phyloP scores from a whole-genome alignment of 2,888 invertebrate species.

The Nephrocerus scutellatus region DNA sequence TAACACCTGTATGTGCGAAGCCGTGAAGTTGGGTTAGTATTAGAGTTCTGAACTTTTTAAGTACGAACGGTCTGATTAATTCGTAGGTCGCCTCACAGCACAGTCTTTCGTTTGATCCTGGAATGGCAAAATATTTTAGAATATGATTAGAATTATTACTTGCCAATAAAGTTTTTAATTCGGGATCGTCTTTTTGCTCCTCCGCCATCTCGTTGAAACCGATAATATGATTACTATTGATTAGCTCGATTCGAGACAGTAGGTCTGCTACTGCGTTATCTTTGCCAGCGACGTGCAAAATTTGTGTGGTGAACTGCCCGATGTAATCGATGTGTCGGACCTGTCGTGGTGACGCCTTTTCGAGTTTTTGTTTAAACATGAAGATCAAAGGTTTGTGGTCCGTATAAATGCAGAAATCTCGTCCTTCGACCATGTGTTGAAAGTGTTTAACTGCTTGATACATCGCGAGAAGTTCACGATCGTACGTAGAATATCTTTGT shows the following conservation, averaged over 20 bases:
- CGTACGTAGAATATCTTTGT: constrained; percentile 7
- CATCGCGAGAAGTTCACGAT: constrained; percentile 6
- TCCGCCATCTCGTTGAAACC: not conserved
- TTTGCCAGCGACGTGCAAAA: constrained; percentile 4
- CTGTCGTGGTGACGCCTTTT: constrained; percentile 10
- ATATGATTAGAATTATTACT: not conserved
- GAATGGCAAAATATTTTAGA: constrained; percentile 3
- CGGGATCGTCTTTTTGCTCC: not conserved
- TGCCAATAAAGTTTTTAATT: not conserved
- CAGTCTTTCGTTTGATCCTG: constrained; percentile 7
- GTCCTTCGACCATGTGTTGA: constrained; percentile 5
- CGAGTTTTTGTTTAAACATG: not conserved
- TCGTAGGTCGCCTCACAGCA: constrained; percentile 11
- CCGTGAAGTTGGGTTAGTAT: constrained; percentile 11
- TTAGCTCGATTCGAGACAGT: constrained; percentile 5
- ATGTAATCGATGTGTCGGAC: constrained; percentile 1
- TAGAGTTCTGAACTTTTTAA: constrained; percentile 5
- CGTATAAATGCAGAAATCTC: constrained; percentile 6
- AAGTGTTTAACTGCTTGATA: constrained; percentile 6
- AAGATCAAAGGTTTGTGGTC: constrained; percentile 9
- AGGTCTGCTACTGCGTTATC: constrained; percentile 6
- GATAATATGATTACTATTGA: not conserved
- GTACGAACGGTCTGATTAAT: constrained; percentile 11
- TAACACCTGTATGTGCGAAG: constrained; percentile 7
- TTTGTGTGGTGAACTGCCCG: constrained; percentile 2